Evolutionary conservation across 2,888 invertebrate genomes (phyloP).

Genomic region (Aradus depressus): DNA sequence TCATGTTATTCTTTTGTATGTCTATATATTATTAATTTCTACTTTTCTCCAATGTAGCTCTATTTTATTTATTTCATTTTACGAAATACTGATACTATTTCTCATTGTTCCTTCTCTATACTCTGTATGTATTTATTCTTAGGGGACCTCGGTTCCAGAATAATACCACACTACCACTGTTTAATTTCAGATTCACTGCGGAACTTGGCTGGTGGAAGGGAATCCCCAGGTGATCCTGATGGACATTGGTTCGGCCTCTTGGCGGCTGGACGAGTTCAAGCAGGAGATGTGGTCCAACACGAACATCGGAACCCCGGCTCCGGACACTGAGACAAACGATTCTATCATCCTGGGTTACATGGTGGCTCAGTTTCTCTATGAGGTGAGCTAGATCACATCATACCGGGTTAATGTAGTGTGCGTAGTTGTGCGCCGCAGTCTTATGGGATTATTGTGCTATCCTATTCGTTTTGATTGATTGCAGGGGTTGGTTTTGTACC

Average conservation of each 20-base stretch:
- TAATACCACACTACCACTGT: too few species aligned
- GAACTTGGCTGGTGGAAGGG: conserved; percentile 99
- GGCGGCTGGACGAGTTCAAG: conserved; percentile 92
- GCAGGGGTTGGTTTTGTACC: too few species aligned
- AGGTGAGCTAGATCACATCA: conserved; percentile 43
- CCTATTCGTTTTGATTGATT: too few species aligned
- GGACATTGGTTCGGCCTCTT: conserved; percentile 91
- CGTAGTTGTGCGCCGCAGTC: neutral
- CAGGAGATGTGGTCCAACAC: conserved; percentile 84
- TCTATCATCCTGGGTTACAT: conserved; percentile 91
- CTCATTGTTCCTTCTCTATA: too few species aligned
- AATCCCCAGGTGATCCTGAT: conserved; percentile 96
- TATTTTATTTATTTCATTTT: too few species aligned
- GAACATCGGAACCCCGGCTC: conserved; percentile 83
- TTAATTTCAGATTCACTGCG: conserved; percentile 73
- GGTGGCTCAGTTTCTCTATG: conserved; percentile 82
- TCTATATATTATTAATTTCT: too few species aligned
- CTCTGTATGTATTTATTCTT: too few species aligned
- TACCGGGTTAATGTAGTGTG: neutral
- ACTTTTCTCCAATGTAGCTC: too few species aligned
- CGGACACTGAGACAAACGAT: conserved; percentile 93
- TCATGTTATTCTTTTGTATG: too few species aligned
- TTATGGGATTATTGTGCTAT: too few species aligned
- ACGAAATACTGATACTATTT: too few species aligned
- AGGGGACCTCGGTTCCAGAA: too few species aligned